Conservation (phyloP, 2,888 invertebrate species). For the Camptogramma bilineatum region DNA sequence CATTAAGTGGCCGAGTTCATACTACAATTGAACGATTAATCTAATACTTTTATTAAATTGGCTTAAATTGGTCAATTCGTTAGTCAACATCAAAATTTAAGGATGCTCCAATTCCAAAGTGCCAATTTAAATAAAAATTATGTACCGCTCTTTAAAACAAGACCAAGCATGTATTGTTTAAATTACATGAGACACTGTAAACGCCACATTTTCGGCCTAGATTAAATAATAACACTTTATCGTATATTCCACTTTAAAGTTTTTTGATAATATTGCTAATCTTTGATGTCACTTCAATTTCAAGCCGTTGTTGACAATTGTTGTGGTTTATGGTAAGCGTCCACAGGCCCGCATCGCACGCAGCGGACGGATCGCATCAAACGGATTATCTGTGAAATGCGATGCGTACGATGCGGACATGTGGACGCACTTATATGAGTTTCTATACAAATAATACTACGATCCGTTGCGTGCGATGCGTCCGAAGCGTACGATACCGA, state of each 20-base stretch:
- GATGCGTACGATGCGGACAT: no score
- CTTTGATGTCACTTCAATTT: slow-evolving; percentile 17
- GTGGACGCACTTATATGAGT: no score
- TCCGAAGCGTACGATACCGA: no score
- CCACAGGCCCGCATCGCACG: no score
- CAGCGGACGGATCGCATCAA: no score
- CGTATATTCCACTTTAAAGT: slow-evolving; percentile 27
- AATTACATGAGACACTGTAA: slow-evolving; percentile 9
- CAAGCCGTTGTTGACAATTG: slow-evolving; percentile 2
- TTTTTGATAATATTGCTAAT: slow-evolving; percentile 12
- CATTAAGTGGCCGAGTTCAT: background rate
- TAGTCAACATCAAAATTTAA: slow-evolving; percentile 32
- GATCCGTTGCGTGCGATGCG: no score
- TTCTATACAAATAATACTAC: no score
- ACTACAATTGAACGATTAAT: background rate
- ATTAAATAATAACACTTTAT: slow-evolving; percentile 5
- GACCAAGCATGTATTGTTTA: slow-evolving; percentile 4
- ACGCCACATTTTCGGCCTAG: slow-evolving; percentile 29
- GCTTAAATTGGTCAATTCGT: slow-evolving; percentile 17
- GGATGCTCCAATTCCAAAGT: slow-evolving; percentile 38
- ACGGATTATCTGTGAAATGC: no score
- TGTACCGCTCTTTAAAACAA: background rate
- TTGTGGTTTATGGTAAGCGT: no score
- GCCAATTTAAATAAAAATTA: slow-evolving; percentile 42
- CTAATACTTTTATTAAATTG: background rate